These are phyloP conservation scores for Oreamnos americanus DNA, from an alignment of 2,113 vertebrate species.

Conservation along the genomic window DNA sequence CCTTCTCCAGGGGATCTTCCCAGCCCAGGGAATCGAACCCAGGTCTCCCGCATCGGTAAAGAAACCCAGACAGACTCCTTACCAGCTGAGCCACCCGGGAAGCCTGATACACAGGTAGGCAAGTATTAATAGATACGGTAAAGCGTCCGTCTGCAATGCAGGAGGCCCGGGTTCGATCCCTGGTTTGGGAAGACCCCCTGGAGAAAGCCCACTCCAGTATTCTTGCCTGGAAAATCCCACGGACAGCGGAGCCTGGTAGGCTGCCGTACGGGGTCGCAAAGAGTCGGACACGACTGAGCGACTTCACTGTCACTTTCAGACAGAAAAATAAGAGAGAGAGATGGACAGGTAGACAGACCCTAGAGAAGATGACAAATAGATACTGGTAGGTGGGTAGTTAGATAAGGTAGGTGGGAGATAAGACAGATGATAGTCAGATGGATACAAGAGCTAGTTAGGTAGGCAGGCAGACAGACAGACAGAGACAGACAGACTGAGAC, in stretches of 20 bases:
- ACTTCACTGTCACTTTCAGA: neutral
- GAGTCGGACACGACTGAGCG: no score
- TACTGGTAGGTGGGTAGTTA: neutral
- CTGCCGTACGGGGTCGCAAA: no score
- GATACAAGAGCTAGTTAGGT: neutral
- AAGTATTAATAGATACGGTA: neutral
- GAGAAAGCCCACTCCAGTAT: no score
- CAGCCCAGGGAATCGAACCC: neutral
- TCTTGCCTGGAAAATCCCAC: no score
- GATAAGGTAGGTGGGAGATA: neutral
- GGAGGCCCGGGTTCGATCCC: no score
- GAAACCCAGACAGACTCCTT: neutral
- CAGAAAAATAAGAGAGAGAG: neutral
- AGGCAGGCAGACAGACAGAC: neutral
- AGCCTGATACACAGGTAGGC: neutral
- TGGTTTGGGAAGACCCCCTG: no score
- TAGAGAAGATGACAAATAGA: neutral
- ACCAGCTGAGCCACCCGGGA: neutral
- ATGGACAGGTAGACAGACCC: neutral
- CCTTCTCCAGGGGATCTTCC: neutral
- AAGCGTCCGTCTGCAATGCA: no score
- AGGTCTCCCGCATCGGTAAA: rapidly evolving
- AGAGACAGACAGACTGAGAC: neutral
- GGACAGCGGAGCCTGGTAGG: no score
- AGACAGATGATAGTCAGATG: neutral